phyloP scores from a whole-genome alignment of 2,797 vertebrate species.

The Sebastiscus tertius region DNA sequence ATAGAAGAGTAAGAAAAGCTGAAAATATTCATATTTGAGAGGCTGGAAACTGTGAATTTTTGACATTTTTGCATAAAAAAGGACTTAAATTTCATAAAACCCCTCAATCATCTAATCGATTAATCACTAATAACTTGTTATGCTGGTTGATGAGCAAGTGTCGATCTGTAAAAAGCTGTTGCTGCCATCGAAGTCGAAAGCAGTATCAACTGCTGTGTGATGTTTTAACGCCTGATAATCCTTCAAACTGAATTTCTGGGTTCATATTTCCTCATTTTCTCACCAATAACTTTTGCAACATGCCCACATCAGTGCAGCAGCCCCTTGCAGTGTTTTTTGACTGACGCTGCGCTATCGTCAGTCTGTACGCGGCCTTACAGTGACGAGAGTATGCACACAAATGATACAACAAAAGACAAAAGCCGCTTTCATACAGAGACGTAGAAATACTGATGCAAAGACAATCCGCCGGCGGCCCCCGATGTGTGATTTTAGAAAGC shows the following conservation, averaged over 20 bases:
- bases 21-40: no score
- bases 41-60: no score
- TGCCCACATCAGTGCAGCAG: background rate
- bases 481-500: no score
- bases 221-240: no score
- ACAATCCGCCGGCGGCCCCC: background rate
- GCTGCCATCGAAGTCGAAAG: background rate
- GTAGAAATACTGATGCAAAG: no score
- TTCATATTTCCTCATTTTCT: background rate
- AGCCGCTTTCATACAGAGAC: no score
- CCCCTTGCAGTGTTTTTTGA: background rate
- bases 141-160: fast-evolving
- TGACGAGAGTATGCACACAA: background rate
- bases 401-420: background rate
- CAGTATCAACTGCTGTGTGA: no score
- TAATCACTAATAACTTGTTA: no score
- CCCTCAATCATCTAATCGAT: background rate
- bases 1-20: no score
- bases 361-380: background rate
- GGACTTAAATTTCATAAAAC: fast-evolving
- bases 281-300: background rate
- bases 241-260: no score
- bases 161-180: no score
- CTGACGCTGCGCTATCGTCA: background rate
- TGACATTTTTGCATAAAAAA: no score